Percentiles rank a stretch among this genome's conserved stretches.
phyloP scores from a whole-genome alignment of 2,113 vertebrate genomes.

The Athene noctua region DNA sequence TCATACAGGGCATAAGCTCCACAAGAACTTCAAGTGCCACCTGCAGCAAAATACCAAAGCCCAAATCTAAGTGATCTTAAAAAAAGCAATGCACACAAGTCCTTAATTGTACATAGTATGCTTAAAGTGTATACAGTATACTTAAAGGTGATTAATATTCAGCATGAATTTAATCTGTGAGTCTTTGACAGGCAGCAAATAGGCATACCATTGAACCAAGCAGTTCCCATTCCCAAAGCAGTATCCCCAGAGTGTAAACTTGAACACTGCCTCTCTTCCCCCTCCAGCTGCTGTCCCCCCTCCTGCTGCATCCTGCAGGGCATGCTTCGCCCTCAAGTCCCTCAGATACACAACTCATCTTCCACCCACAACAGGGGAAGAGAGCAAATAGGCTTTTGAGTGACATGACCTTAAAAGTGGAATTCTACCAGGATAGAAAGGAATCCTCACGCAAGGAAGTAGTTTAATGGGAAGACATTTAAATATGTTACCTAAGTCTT shows the following conservation, averaged over 20 bases:
- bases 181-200: background rate
- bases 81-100: background rate
- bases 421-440: background rate
- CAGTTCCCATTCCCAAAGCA: background rate
- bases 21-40: background rate
- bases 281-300: background rate
- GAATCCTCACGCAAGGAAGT: background rate
- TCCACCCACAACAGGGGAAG: background rate
- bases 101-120: background rate
- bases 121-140: background rate
- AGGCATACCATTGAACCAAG: background rate
- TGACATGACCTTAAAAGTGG: background rate
- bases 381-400: background rate
- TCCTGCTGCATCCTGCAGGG: background rate
- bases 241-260: background rate
- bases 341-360: background rate
- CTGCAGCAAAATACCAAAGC: background rate
- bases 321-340: background rate
- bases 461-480: background rate
- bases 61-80: background rate
- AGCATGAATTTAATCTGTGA: background rate
- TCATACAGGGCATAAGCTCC: background rate
- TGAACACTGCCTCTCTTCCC: background rate
- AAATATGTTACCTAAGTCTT: background rate
- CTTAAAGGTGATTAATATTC: background rate